A percentile compares a stretch with the other conserved stretches of the same genome.
These are phyloP conservation scores for Pithecia hirsuta DNA, from an alignment of 2,797 vertebrate species.

Conservation along the genomic window DNA sequence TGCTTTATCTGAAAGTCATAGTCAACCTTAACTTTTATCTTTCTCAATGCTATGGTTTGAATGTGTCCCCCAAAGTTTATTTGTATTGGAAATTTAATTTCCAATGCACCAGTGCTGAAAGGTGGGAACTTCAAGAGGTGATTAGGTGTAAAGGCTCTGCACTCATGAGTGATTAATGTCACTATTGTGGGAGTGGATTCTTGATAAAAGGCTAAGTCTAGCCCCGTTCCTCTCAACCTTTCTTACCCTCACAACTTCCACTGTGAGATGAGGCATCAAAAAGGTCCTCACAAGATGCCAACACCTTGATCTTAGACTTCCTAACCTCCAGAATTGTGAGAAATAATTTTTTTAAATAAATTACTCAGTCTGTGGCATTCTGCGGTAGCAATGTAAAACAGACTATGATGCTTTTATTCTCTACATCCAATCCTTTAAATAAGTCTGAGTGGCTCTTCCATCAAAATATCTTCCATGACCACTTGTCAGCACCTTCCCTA, in stretches of 20 bases:
- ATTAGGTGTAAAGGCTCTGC: background rate
- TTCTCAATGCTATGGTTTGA: background rate
- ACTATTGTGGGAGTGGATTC: background rate
- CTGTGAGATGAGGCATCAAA: background rate
- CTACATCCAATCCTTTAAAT: background rate
- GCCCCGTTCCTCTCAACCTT: background rate
- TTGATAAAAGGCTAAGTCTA: background rate
- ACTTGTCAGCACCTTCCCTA: background rate
- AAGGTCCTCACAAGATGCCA: background rate
- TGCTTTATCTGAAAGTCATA: background rate
- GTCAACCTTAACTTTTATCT: background rate
- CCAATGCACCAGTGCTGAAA: background rate
- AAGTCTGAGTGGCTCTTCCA: background rate
- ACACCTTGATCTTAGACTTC: background rate
- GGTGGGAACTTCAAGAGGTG: background rate
- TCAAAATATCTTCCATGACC: background rate
- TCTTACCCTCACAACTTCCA: background rate
- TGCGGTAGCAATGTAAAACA: background rate
- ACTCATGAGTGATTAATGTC: background rate
- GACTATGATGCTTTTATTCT: background rate
- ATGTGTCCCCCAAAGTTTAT: background rate
- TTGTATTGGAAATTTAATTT: background rate
- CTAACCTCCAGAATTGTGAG: background rate
- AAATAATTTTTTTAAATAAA: background rate
- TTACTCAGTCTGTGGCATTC: background rate